Evolutionary conservation across 2,888 invertebrate genomes (phyloP), one percentile per base, ranked within the genome.

Genomic region (Agriopis leucophaearia): DNA sequence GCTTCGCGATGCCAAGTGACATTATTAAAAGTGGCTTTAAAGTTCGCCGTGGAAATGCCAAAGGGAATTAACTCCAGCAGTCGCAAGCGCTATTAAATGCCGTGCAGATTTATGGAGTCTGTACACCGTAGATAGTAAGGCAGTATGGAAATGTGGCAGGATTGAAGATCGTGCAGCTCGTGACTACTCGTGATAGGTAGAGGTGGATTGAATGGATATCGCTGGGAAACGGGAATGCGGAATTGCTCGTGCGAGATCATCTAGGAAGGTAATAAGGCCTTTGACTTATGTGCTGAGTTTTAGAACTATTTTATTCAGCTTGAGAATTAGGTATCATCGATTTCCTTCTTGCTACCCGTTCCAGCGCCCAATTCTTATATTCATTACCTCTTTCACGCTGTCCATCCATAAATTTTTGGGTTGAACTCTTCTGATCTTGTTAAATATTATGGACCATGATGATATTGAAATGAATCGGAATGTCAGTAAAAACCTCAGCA

Each of bases 31-130:
- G 48, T 27, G 35, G n/a, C 16, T 60, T 50, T 50, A 56, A 50
- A 61, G 55, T 59, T 55, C 58, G 40, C 12, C 36, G 55, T 63
- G 55, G 27, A 70, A 70, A 63, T 55, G 66, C 51, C 65, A 69
- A 54, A 56, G 55, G 52, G 64, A 60, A 57, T 65, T 63, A 61
- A 62, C 56, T 61, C 18, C 40, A 18, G 16, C 56, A 27, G 42
- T 15, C 54, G 45, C 27, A 18, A 54, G 57, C 48, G 15, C 15
- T 57, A 69, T 55, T 54, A 48, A 56, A 59, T 35, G 60, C n/a
- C 50, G 57, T 13, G 16, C 40, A 18, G 55, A 63, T 70, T 42
- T 55, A 66, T 36, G 55, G 51, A 35, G 51, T n/a, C 51, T 35
- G 35, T 35, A 35, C 35, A 35, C 35, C n/a, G 51, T 13, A n/a